These are phyloP conservation scores for Sebastes oblongus DNA, from an alignment of 2,797 vertebrate genomes.

Conservation along the genomic window DNA sequence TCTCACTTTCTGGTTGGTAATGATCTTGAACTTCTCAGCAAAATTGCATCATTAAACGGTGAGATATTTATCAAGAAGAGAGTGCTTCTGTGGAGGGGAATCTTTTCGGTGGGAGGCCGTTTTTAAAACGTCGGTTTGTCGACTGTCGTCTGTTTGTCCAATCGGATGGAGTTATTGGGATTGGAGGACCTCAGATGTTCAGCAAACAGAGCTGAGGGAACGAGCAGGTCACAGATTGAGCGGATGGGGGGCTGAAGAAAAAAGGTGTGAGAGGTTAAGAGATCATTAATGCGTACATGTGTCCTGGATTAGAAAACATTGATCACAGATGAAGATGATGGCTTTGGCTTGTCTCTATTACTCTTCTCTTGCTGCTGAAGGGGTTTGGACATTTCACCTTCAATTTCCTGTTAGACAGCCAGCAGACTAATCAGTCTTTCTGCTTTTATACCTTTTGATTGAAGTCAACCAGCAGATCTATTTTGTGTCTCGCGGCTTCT, in stretches of 20 bases:
- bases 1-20: constrained; percentile 54
- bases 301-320: constrained; percentile 65
- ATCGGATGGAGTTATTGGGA: background rate
- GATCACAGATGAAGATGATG: constrained; percentile 58
- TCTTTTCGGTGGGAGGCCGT: background rate
- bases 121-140: constrained; percentile 1
- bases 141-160: background rate
- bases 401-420: constrained; percentile 10
- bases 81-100: background rate
- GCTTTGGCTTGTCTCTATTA: constrained; percentile 65
- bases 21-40: constrained; percentile 58
- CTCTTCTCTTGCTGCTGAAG: constrained; percentile 21
- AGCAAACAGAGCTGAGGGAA: constrained; percentile 17
- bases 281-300: constrained; percentile 67
- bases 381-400: constrained; percentile 46
- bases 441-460: background rate
- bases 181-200: background rate
- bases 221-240: constrained; percentile 20
- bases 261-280: constrained; percentile 37
- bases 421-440: constrained; percentile 17
- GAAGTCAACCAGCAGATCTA: background rate
- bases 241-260: background rate
- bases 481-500: background rate
- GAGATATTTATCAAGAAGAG: constrained; percentile 36
- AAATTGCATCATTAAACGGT: constrained; percentile 49